phyloP scores from a whole-genome alignment of 2,113 vertebrate genomes.

The Rhea pennata region DNA sequence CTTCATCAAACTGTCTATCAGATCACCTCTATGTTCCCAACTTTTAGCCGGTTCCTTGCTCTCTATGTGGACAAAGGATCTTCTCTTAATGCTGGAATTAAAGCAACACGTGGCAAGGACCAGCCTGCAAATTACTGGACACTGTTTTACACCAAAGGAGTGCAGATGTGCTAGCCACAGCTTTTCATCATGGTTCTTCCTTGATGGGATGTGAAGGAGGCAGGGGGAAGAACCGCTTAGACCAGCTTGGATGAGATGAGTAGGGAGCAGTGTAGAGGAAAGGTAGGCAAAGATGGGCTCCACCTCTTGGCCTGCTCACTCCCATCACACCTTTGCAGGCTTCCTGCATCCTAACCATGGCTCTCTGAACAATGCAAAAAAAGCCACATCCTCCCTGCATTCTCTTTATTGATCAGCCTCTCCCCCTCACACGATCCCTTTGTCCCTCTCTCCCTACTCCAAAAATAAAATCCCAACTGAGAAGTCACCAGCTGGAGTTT shows the following conservation, averaged over 20 bases:
- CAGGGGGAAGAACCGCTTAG: not conserved
- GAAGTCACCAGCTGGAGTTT: slow-evolving; percentile 54
- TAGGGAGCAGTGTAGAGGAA: not conserved
- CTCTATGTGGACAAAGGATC: not conserved
- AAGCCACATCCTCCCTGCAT: not conserved
- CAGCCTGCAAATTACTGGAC: not conserved
- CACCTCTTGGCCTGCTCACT: not conserved
- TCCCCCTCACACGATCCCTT: not conserved
- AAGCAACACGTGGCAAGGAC: not conserved
- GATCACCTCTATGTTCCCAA: not conserved
- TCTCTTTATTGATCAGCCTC: not conserved
- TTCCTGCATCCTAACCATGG: not conserved
- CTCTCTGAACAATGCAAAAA: fast-evolving
- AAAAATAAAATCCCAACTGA: slow-evolving; percentile 7
- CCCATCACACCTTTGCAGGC: not conserved
- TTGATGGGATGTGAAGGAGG: not conserved
- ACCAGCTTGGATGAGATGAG: not conserved
- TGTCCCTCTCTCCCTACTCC: not conserved
- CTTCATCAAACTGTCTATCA: not conserved
- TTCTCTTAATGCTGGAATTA: not conserved
- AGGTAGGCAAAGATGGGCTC: not conserved
- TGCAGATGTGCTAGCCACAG: not conserved
- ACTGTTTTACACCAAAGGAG: not conserved
- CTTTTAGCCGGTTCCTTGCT: not conserved
- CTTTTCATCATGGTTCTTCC: not conserved